Percentiles rank a stretch among this genome's conserved stretches.
Evolutionary conservation across 2,797 vertebrate species (phyloP).

Genomic region (Allobates femoralis): DNA sequence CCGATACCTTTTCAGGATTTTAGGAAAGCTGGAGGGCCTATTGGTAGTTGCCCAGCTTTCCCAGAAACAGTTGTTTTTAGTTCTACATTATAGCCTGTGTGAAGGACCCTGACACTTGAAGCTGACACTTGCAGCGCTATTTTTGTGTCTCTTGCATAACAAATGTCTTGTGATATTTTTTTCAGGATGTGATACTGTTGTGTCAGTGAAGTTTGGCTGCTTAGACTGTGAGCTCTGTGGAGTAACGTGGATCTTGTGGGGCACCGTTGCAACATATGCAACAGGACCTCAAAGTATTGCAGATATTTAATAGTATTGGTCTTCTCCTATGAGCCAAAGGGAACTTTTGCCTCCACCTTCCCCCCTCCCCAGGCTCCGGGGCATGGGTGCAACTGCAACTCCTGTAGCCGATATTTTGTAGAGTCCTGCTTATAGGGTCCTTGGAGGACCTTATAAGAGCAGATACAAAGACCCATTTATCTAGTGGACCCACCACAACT

Average conservation of each 20-base stretch:
- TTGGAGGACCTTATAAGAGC: too few species aligned
- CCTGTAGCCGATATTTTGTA: too few species aligned
- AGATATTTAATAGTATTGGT: too few species aligned
- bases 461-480: background rate
- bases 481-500: background rate
- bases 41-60: background rate
- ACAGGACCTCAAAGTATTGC: too few species aligned
- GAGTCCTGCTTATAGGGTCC: too few species aligned
- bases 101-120: background rate
- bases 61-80: background rate
- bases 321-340: too few species aligned
- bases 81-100: background rate
- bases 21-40: background rate
- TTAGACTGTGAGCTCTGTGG: slow-evolving; percentile 1
- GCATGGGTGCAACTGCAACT: too few species aligned
- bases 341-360: too few species aligned
- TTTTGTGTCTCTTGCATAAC: slow-evolving; percentile 19
- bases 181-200: slow-evolving; percentile 38
- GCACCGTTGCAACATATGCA: too few species aligned
- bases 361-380: too few species aligned
- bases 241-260: too few species aligned
- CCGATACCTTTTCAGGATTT: background rate
- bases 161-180: slow-evolving; percentile 36
- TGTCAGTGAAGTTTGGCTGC: background rate
- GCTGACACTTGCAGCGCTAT: background rate